These are phyloP conservation scores for Limnephilus rhombicus DNA, from an alignment of 2,888 invertebrate species.

Conservation along the genomic window DNA sequence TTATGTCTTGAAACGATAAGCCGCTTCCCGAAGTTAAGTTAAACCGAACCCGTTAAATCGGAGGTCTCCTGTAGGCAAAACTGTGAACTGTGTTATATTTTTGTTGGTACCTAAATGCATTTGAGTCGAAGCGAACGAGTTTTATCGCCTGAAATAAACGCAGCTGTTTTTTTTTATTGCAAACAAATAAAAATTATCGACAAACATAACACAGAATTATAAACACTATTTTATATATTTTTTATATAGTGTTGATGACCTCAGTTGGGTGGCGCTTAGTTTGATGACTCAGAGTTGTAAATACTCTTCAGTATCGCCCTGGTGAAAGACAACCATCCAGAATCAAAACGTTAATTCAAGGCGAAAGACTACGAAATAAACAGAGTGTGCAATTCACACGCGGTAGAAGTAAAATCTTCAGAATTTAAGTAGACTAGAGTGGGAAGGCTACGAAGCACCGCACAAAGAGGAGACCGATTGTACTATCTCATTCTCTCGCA, in stretches of 20 bases:
- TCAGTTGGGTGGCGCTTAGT: neutral
- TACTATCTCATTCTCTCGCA: too few relatives aligned
- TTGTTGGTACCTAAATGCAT: neutral
- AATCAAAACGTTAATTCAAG: too few relatives aligned
- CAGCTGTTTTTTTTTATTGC: neutral
- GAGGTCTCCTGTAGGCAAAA: too few relatives aligned
- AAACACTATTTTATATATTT: neutral
- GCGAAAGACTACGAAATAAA: too few relatives aligned
- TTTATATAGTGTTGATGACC: neutral
- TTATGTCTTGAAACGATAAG: neutral
- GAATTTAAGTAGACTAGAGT: too few relatives aligned
- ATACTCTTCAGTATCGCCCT: too few relatives aligned
- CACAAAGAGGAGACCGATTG: too few relatives aligned
- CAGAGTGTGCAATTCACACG: too few relatives aligned
- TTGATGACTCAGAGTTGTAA: too few relatives aligned
- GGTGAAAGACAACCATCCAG: too few relatives aligned
- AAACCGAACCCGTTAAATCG: neutral
- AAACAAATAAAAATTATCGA: neutral
- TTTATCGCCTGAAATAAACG: neutral
- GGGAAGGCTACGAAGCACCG: too few relatives aligned
- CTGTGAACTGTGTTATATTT: neutral
- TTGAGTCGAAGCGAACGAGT: neutral
- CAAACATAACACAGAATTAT: neutral
- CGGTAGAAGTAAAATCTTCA: too few relatives aligned
- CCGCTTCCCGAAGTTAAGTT: neutral